These are phyloP conservation scores for Zaprionus kolodkinae DNA, from an alignment of 1,140 invertebrate genomes.

Conservation along the genomic window DNA sequence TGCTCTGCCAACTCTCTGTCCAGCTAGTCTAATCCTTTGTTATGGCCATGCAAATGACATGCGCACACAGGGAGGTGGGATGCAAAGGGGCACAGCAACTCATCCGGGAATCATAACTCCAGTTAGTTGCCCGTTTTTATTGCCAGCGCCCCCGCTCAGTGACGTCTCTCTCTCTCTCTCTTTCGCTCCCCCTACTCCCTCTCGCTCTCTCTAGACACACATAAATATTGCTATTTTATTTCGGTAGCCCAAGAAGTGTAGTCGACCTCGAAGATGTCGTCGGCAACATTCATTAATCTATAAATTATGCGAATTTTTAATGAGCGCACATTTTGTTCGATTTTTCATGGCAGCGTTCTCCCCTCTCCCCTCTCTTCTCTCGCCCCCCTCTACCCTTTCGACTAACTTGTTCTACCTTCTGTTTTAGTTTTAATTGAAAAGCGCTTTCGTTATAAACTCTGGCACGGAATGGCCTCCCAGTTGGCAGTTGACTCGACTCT, in stretches of 20 bases:
- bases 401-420: slow-evolving; percentile 65
- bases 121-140: slow-evolving; percentile 20
- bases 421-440: slow-evolving; percentile 83
- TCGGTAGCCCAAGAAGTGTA: slow-evolving; percentile 65
- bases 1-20: neutral
- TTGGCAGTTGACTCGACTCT: slow-evolving; percentile 36
- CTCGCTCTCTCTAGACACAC: slow-evolving; percentile 19
- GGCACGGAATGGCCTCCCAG: slow-evolving; percentile 59
- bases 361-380: neutral
- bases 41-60: slow-evolving; percentile 34
- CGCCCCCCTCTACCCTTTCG: neutral
- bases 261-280: slow-evolving; percentile 50
- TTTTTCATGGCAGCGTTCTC: slow-evolving; percentile 57
- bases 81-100: slow-evolving; percentile 5
- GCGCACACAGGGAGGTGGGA: slow-evolving; percentile 8
- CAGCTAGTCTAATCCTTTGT: slow-evolving; percentile 23
- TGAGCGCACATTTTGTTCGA: slow-evolving; percentile 82
- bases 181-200: neutral
- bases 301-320: slow-evolving; percentile 83
- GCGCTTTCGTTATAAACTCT: slow-evolving; percentile 75
- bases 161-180: neutral
- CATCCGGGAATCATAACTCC: slow-evolving; percentile 66
- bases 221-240: slow-evolving; percentile 81
- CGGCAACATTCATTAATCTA: slow-evolving; percentile 78
- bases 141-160: slow-evolving; percentile 47